phyloP scores from a whole-genome alignment of 2,888 invertebrate species.

The Lacanobia oleracea region DNA sequence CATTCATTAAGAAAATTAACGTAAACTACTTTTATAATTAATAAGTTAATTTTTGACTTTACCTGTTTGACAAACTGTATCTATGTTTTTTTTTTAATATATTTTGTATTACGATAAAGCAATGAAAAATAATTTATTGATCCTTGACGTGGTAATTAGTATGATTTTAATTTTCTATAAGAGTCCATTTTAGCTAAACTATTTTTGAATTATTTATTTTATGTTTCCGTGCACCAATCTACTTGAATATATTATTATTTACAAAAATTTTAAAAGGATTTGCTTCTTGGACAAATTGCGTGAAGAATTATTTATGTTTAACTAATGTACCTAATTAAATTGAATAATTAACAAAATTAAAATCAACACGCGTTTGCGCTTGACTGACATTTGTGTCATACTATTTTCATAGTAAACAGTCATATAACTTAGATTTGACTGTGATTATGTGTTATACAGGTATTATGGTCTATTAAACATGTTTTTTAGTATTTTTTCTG shows the following conservation, averaged over 20 bases:
- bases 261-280: background rate
- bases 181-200: background rate
- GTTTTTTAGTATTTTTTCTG: slow-evolving; percentile 5
- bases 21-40: slow-evolving; percentile 19
- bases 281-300: background rate
- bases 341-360: background rate
- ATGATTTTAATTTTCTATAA: slow-evolving; percentile 28
- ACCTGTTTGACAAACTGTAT: slow-evolving; percentile 6
- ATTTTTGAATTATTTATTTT: slow-evolving; percentile 17
- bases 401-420: slow-evolving; percentile 16
- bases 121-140: slow-evolving; percentile 37
- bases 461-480: slow-evolving; percentile 12
- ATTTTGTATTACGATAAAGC: slow-evolving; percentile 10
- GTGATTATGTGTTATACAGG: slow-evolving; percentile 48
- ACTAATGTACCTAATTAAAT: background rate
- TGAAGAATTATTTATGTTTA: background rate
- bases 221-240: background rate
- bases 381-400: background rate
- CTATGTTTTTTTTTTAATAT: background rate
- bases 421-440: slow-evolving; percentile 16
- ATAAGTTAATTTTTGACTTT: slow-evolving; percentile 13
- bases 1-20: slow-evolving; percentile 55
- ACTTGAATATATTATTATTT: background rate
- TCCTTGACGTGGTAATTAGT: slow-evolving; percentile 42
- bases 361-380: slow-evolving; percentile 19